These are phyloP conservation scores for Astropecten irregularis DNA, from an alignment of 53 echinoderm and acorn worm genomes.

Conservation along the genomic window DNA sequence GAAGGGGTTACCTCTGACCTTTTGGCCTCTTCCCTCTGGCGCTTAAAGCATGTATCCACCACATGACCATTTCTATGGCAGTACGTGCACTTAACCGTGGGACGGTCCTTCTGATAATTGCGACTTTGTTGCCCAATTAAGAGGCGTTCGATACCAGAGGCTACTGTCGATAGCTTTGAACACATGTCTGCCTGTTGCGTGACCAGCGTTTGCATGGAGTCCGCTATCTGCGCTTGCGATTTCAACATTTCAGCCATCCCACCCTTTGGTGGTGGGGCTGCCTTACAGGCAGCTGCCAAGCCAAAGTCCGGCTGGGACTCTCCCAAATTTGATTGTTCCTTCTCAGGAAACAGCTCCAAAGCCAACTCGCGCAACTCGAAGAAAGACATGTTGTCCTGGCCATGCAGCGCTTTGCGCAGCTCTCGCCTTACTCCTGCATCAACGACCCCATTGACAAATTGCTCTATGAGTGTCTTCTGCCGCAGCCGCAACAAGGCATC, in stretches of 20 bases:
- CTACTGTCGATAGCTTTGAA: neutral
- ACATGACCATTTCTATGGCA: neutral
- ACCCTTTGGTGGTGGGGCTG: neutral
- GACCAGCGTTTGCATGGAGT: neutral
- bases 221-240: neutral
- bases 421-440: slow-evolving; percentile 57
- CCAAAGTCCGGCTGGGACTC: neutral
- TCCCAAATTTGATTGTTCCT: neutral
- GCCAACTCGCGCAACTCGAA: neutral
- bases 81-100: neutral
- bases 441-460: slow-evolving; percentile 49
- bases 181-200: neutral
- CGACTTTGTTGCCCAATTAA: neutral
- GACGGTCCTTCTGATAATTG: neutral
- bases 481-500: neutral
- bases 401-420: slow-evolving; percentile 16
- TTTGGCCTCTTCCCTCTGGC: slow-evolving; percentile 45
- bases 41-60: slow-evolving; percentile 6
- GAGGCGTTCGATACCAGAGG: neutral
- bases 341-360: neutral
- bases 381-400: neutral
- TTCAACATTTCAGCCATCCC: neutral
- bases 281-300: neutral
- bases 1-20: neutral
- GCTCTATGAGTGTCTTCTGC: slow-evolving; percentile 10